phyloP scores from a whole-genome alignment of 2,888 invertebrate genomes.

The Melanotus villosus region DNA sequence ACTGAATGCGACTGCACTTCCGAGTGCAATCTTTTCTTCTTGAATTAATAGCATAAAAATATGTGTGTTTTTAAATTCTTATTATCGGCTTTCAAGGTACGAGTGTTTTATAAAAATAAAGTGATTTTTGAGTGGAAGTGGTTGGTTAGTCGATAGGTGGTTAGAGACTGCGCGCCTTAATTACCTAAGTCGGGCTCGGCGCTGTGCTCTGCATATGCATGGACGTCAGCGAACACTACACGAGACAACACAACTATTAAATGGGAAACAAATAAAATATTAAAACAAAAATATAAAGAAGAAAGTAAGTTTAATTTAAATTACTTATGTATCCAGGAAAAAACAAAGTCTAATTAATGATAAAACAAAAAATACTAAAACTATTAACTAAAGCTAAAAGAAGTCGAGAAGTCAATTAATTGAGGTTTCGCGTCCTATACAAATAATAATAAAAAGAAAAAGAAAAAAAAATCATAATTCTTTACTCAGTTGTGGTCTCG shows the following conservation, averaged over 20 bases:
- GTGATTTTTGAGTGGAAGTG: conserved; percentile 63
- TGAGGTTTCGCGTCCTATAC: conserved; percentile 32
- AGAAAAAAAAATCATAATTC: conserved; percentile 37
- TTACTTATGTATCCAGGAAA: conserved; percentile 50
- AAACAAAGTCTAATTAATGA: conserved; percentile 61
- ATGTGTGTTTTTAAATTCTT: conserved; percentile 55
- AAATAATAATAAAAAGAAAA: conserved; percentile 49
- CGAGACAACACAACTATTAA: conserved; percentile 62
- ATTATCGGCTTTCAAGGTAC: conserved; percentile 49
- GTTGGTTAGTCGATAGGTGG: conserved; percentile 65
- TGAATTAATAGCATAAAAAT: conserved; percentile 42
- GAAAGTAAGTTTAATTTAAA: conserved; percentile 57
- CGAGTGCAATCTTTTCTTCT: conserved; percentile 34
- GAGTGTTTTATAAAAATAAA: conserved; percentile 63
- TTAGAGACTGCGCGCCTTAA: conserved; percentile 51
- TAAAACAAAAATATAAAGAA: conserved; percentile 55
- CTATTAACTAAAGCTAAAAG: conserved; percentile 54
- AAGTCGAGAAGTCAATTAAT: conserved; percentile 44
- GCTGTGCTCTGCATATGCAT: conserved; percentile 57
- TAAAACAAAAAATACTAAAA: conserved; percentile 49
- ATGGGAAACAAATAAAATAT: conserved; percentile 49
- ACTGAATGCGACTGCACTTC: conserved; percentile 36
- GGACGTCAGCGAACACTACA: conserved; percentile 63
- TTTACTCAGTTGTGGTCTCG: conserved; percentile 61
- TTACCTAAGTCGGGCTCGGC: conserved; percentile 46